phyloP scores from a whole-genome alignment of 2,888 invertebrate species.

The Volucella bombylans region DNA sequence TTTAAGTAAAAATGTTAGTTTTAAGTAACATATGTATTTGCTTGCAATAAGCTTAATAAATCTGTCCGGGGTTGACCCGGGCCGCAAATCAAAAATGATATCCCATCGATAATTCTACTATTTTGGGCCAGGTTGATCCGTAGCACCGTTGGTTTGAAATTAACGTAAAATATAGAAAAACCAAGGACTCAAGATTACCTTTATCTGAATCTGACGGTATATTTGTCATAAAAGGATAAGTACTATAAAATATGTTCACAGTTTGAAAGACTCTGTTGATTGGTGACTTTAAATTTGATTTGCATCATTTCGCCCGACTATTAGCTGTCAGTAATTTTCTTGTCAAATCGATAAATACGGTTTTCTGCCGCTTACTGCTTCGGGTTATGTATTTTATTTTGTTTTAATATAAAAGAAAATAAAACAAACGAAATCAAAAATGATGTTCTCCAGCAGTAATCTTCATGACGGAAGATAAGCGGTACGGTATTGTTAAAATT shows the following conservation, averaged over 20 bases:
- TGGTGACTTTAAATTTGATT: background rate
- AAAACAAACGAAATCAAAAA: conserved; percentile 1
- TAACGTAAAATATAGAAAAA: no score
- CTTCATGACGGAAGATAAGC: background rate
- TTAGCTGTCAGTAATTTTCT: conserved; percentile 20
- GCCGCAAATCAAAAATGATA: no score
- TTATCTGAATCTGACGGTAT: no score
- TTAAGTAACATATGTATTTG: no score
- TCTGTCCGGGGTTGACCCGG: no score
- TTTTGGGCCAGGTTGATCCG: no score
- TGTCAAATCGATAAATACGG: conserved; percentile 47
- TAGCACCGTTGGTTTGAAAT: no score
- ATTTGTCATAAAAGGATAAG: no score
- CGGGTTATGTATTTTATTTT: background rate
- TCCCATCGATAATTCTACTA: no score
- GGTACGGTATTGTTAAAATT: background rate
- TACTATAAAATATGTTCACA: background rate
- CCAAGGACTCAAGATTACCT: no score
- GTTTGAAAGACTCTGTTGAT: conserved; percentile 22
- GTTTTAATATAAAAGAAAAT: background rate
- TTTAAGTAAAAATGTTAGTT: no score
- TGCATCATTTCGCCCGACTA: background rate
- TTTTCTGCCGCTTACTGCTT: background rate
- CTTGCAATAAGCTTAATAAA: no score
- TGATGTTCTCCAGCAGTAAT: conserved; percentile 14